Conservation (phyloP, 2,113 vertebrate genomes). For the Paralichthys olivaceus region DNA sequence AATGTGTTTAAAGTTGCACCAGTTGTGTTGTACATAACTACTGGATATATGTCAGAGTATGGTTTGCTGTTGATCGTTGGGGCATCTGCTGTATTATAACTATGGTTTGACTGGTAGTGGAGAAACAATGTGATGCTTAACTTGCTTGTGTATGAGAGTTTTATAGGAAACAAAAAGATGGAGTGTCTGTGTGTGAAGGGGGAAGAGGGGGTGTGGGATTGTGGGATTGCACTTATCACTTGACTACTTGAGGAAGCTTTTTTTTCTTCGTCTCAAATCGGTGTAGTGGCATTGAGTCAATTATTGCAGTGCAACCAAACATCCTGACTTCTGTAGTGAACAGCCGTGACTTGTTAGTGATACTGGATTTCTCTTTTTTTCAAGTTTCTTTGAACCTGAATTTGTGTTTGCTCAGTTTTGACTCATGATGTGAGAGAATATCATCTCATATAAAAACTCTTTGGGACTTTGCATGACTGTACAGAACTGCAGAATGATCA, state of each 20-base stretch:
- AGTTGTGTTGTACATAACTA: slow-evolving; percentile 77
- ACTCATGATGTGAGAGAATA: slow-evolving; percentile 51
- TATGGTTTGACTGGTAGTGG: slow-evolving; percentile 66
- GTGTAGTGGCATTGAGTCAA: slow-evolving; percentile 62
- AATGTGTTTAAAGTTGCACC: slow-evolving; percentile 66
- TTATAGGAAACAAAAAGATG: slow-evolving; percentile 40
- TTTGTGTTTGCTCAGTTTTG: slow-evolving; percentile 62
- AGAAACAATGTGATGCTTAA: slow-evolving; percentile 67
- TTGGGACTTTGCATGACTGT: slow-evolving; percentile 73
- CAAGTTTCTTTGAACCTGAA: slow-evolving; percentile 29
- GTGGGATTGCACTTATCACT: slow-evolving; percentile 74
- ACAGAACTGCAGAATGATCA: slow-evolving; percentile 54
- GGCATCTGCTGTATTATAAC: slow-evolving; percentile 74
- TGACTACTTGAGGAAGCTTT: slow-evolving; percentile 78
- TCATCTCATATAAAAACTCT: slow-evolving; percentile 48
- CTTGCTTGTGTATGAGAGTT: slow-evolving; percentile 63
- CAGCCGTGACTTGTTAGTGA: slow-evolving; percentile 47
- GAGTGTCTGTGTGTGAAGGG: slow-evolving; percentile 62
- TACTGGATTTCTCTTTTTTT: slow-evolving; percentile 42
- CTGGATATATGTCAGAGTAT: slow-evolving; percentile 63
- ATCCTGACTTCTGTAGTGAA: slow-evolving; percentile 52
- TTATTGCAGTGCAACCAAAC: slow-evolving; percentile 75
- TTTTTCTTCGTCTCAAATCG: slow-evolving; percentile 46
- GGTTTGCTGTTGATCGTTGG: slow-evolving; percentile 62
- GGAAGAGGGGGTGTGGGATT: slow-evolving; percentile 24